A percentile compares a stretch with the other conserved stretches of the same genome.
Evolutionary conservation across 92 coral and sea anemone genomes (phyloP).

Genomic region (Zoanthus gigantus): DNA sequence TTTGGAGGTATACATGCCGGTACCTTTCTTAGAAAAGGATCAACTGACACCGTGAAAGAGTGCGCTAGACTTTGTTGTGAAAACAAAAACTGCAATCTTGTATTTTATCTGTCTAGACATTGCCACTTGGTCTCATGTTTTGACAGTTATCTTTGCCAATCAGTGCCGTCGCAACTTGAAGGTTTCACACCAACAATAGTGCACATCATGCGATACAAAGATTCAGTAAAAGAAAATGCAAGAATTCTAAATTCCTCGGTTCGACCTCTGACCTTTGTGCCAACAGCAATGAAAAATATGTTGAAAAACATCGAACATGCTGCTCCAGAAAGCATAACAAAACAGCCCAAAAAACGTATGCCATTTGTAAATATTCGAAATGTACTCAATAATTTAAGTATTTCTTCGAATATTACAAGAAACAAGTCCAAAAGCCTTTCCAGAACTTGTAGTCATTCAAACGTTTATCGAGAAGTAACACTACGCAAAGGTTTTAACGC

Average conservation of each 20-base stretch:
- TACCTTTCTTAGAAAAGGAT: conserved; percentile 74
- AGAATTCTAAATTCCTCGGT: background rate
- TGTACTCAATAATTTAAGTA: conserved; percentile 61
- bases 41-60: conserved; percentile 57
- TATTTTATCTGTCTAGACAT: conserved; percentile 82
- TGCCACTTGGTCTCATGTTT: conserved; percentile 91
- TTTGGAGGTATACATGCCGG: conserved; percentile 92
- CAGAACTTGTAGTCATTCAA: conserved; percentile 72
- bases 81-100: conserved; percentile 80
- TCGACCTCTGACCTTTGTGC: background rate
- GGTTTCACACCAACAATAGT: conserved; percentile 88
- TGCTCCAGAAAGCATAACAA: background rate
- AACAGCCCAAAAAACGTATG: background rate
- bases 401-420: conserved; percentile 3
- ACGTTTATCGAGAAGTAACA: conserved; percentile 83
- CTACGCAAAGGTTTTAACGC: conserved; percentile 89
- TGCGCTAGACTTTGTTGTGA: conserved; percentile 85
- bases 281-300: background rate
- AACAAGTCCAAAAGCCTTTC: conserved; percentile 5
- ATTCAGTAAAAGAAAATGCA: background rate
- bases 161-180: conserved; percentile 83
- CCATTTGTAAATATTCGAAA: conserved; percentile 54
- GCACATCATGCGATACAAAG: conserved; percentile 52
- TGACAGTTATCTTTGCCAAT: conserved; percentile 83
- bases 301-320: background rate